phyloP scores from a whole-genome alignment of 1,140 invertebrate genomes.

The Andrena cerasifolii region DNA sequence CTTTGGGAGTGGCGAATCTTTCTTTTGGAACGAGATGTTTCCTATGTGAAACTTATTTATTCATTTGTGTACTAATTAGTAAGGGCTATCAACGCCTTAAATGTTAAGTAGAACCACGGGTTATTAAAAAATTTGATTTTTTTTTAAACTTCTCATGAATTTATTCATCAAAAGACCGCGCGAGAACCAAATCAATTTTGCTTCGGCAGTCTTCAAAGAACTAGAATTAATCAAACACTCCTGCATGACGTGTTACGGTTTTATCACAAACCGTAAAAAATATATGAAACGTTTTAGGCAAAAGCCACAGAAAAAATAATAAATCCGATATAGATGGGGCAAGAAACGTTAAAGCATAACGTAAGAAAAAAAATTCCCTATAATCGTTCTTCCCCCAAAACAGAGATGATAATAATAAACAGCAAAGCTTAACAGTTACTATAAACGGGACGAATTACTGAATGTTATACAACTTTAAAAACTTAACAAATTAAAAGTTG shows the following conservation, averaged over 20 bases:
- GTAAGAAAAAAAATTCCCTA: neutral
- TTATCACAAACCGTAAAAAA: neutral
- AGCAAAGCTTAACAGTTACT: too few relatives aligned
- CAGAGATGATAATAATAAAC: too few relatives aligned
- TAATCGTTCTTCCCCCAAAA: too few relatives aligned
- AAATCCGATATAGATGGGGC: neutral
- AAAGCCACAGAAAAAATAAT: neutral
- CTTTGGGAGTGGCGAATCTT: too few relatives aligned
- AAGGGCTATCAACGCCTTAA: too few relatives aligned
- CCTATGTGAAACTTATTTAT: too few relatives aligned
- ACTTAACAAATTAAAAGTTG: too few relatives aligned
- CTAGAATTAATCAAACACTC: neutral
- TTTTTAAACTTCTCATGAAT: constrained; percentile 16
- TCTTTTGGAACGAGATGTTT: too few relatives aligned
- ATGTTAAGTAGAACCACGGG: too few relatives aligned
- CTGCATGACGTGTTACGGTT: neutral
- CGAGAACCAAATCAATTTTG: constrained; percentile 3
- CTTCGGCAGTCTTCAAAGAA: neutral
- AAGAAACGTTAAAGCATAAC: neutral
- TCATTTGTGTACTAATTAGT: too few relatives aligned
- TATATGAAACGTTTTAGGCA: neutral
- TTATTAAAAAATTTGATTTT: neutral
- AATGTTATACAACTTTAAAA: too few relatives aligned
- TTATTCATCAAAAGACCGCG: neutral
- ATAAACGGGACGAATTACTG: too few relatives aligned